A percentile compares a stretch with the other conserved stretches of the same genome.
Evolutionary conservation across 2,888 invertebrate genomes (phyloP).

Genomic region (Brenthis ino): DNA sequence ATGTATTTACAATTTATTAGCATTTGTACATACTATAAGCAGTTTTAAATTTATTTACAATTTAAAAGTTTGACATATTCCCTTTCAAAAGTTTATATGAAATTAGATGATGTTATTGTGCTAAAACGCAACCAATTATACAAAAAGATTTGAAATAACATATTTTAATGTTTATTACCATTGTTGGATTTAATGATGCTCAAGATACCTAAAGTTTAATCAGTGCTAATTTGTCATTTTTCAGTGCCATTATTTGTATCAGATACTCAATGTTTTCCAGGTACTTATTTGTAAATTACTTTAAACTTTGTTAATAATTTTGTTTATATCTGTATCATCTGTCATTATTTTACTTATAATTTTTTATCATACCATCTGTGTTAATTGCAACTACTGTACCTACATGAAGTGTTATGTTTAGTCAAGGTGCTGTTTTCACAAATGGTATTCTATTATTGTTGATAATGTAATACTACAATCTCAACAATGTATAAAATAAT

Average conservation of each 20-base stretch:
- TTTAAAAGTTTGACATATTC: not conserved
- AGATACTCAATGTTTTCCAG: conserved; percentile 27
- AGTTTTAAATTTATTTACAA: not conserved
- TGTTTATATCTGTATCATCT: conserved; percentile 6
- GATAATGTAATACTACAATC: conserved; percentile 29
- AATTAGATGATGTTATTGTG: not conserved
- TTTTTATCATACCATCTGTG: conserved; percentile 22
- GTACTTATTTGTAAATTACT: conserved; percentile 21
- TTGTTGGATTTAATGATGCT: conserved; percentile 12
- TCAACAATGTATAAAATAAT: conserved; percentile 32
- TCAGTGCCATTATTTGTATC: conserved; percentile 32
- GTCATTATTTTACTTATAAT: conserved; percentile 11
- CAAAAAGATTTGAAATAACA: too few species aligned
- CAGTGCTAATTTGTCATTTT: conserved; percentile 10
- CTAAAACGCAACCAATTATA: not conserved
- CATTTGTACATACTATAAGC: not conserved
- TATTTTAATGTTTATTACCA: not conserved
- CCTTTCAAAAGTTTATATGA: not conserved
- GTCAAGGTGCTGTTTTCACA: conserved; percentile 34
- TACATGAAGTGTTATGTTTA: conserved; percentile 11
- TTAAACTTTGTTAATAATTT: conserved; percentile 5
- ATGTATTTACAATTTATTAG: conserved; percentile 13
- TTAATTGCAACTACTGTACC: conserved; percentile 29
- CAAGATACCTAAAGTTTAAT: conserved; percentile 10
- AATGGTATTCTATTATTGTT: conserved; percentile 32